phyloP scores from a whole-genome alignment of 1,140 invertebrate species.

The Pteromalus puparum region DNA sequence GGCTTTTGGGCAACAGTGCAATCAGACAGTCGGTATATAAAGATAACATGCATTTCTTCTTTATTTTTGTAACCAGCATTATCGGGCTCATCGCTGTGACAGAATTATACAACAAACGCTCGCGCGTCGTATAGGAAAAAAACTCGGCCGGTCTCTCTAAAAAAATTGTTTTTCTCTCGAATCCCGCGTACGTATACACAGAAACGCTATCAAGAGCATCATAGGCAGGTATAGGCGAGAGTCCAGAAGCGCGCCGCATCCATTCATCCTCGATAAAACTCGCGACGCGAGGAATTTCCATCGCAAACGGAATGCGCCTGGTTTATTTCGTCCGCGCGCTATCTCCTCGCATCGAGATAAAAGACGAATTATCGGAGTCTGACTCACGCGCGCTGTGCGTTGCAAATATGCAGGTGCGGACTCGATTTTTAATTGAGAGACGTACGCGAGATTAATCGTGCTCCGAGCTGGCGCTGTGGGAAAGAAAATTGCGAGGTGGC shows the following conservation, averaged over 20 bases:
- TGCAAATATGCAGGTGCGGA: background rate
- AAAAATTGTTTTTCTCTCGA: constrained; percentile 4
- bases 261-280: background rate
- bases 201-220: background rate
- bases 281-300: background rate
- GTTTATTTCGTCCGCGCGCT: background rate
- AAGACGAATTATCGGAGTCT: background rate
- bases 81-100: no score
- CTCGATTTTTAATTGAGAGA: constrained; percentile 1
- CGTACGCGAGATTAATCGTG: background rate
- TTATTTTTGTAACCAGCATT: background rate
- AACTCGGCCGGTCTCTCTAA: background rate
- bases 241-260: background rate
- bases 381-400: background rate
- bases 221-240: no score
- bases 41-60: background rate
- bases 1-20: background rate
- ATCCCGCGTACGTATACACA: background rate
- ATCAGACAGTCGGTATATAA: background rate
- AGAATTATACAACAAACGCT: no score
- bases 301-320: background rate
- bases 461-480: background rate
- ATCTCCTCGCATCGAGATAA: constrained; percentile 4
- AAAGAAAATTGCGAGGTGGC: background rate
- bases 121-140: no score